Evolutionary conservation across 2,113 vertebrate species (phyloP).

Genomic region (Phoxinus phoxinus): DNA sequence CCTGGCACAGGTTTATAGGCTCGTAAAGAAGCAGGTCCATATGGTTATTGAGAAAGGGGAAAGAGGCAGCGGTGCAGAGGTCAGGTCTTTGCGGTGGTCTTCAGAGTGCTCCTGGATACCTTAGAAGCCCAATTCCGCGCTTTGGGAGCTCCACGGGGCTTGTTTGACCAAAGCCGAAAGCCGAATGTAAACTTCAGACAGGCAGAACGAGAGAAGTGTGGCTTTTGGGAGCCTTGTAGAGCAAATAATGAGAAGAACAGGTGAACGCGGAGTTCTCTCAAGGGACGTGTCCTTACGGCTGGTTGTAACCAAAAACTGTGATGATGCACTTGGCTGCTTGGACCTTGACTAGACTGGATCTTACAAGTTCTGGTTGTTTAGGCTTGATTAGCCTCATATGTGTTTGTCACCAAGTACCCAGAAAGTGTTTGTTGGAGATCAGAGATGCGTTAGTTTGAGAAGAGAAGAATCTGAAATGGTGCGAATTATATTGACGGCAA

Average conservation of each 20-base stretch:
- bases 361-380: conserved; percentile 11
- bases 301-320: conserved; percentile 32
- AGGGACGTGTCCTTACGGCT: conserved; percentile 28
- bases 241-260: conserved; percentile 58
- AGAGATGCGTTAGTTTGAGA: background rate
- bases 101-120: conserved; percentile 41
- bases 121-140: conserved; percentile 39
- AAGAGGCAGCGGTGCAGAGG: conserved; percentile 28
- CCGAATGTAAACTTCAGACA: conserved; percentile 42
- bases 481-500: conserved; percentile 8
- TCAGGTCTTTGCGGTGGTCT: conserved; percentile 44
- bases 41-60: conserved; percentile 46
- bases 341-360: background rate
- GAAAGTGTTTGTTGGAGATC: background rate
- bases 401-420: background rate
- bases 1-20: conserved; percentile 45
- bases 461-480: conserved; percentile 6
- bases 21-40: conserved; percentile 51
- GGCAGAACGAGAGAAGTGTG: conserved; percentile 38
- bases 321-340: conserved; percentile 35
- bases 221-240: conserved; percentile 47
- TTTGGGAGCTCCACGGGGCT: conserved; percentile 43
- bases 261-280: conserved; percentile 23
- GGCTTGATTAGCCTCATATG: conserved; percentile 10
- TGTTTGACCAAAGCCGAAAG: conserved; percentile 50